These are phyloP conservation scores for Myotis daubentonii DNA, from an alignment of 2,797 vertebrate species.

Conservation along the genomic window DNA sequence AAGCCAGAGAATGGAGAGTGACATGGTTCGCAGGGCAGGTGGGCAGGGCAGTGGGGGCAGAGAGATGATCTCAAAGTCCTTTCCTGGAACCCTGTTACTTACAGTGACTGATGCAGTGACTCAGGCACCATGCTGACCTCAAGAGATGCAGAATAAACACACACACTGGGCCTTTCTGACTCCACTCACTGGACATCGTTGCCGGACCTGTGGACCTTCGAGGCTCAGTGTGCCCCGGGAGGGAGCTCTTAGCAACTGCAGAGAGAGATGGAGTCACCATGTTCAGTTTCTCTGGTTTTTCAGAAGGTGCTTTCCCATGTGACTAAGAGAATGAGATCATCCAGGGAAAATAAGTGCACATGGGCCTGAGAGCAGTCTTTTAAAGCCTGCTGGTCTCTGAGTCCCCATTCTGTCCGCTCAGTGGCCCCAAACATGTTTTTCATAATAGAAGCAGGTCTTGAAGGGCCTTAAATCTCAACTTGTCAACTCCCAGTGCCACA, in stretches of 20 bases:
- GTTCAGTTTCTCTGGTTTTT: slow-evolving; percentile 31
- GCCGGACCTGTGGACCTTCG: not conserved
- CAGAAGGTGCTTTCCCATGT: slow-evolving; percentile 64
- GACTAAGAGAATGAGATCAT: slow-evolving; percentile 66
- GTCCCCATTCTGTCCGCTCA: not conserved
- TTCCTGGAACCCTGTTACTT: not conserved
- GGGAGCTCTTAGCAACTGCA: not conserved
- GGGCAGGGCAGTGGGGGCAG: not conserved
- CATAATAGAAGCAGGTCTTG: not conserved
- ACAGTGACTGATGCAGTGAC: not conserved
- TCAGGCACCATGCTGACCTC: not conserved
- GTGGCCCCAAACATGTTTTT: not conserved
- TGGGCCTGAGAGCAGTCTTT: not conserved
- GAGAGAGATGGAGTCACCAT: slow-evolving; percentile 10
- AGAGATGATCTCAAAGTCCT: not conserved
- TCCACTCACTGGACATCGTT: not conserved
- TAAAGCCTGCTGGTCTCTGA: not conserved
- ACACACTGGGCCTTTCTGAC: not conserved
- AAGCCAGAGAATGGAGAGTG: not conserved
- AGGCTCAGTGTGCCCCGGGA: not conserved
- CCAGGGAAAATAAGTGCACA: slow-evolving; percentile 8
- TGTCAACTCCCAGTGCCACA: not conserved
- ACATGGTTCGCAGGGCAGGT: not conserved
- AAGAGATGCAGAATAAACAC: not conserved
- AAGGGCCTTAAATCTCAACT: not conserved